Conservation (phyloP, 1,140 invertebrate species). For the Metopolophium dirhodum region DNA sequence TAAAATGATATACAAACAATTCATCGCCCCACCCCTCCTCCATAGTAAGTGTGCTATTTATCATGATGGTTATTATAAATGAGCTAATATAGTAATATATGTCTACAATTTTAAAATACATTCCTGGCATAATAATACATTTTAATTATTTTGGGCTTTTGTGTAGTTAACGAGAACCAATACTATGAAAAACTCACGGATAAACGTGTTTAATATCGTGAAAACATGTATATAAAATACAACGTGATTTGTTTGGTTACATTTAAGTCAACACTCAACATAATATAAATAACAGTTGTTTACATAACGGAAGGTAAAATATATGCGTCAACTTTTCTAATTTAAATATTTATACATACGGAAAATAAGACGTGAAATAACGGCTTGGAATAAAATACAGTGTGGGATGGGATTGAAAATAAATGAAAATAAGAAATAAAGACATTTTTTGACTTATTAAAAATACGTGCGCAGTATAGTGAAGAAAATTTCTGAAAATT, state of each 20-base stretch:
- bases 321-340: constrained; percentile 11
- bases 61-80: neutral
- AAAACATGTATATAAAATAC: neutral
- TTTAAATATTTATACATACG: neutral
- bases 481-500: neutral
- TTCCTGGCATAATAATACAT: neutral
- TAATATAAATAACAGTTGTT: neutral
- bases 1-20: neutral
- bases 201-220: neutral
- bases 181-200: neutral
- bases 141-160: neutral
- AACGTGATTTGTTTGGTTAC: neutral
- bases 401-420: neutral
- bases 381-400: neutral
- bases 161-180: neutral
- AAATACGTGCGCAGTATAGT: neutral
- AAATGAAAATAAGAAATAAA: neutral
- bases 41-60: neutral
- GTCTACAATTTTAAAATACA: neutral
- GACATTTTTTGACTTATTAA: neutral
- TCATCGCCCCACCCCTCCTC: rapidly evolving
- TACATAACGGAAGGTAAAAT: neutral
- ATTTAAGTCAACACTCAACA: neutral
- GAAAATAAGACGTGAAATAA: neutral
- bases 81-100: neutral